Percentiles rank a stretch among this genome's conserved stretches.
These are phyloP conservation scores for Bombus difficillimus DNA, from an alignment of 1,140 invertebrate genomes.

Conservation along the genomic window DNA sequence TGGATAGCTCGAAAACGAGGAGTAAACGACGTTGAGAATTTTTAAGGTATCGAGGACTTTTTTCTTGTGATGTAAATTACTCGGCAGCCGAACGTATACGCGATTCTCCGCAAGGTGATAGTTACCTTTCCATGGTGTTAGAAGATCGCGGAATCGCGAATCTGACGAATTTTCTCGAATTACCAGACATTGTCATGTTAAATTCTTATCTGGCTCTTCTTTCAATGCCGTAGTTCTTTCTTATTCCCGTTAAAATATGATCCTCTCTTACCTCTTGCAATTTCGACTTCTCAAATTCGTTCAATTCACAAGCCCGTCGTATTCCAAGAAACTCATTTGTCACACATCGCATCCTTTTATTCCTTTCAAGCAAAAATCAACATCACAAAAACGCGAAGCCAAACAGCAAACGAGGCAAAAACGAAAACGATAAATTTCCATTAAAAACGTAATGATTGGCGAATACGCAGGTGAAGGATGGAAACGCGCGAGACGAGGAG, in stretches of 20 bases:
- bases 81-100: neutral
- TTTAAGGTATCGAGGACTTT: conserved; percentile 22
- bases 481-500: neutral
- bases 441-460: neutral
- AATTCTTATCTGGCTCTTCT: neutral
- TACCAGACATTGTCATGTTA: neutral
- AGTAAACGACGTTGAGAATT: conserved; percentile 26
- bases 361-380: neutral
- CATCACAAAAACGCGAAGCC: neutral
- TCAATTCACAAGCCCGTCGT: too few species aligned
- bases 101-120: neutral
- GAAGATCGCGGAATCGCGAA: too few species aligned
- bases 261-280: too few species aligned
- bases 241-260: too few species aligned
- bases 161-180: neutral
- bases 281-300: too few species aligned
- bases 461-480: too few species aligned
- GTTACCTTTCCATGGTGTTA: neutral
- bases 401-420: neutral
- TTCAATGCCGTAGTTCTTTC: too few species aligned
- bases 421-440: neutral
- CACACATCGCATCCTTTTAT: too few species aligned
- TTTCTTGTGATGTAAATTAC: conserved; percentile 6
- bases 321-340: too few species aligned
- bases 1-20: conserved; percentile 18